These are phyloP conservation scores for Orthonyx spaldingii DNA, from an alignment of 2,113 vertebrate genomes.

Conservation along the genomic window DNA sequence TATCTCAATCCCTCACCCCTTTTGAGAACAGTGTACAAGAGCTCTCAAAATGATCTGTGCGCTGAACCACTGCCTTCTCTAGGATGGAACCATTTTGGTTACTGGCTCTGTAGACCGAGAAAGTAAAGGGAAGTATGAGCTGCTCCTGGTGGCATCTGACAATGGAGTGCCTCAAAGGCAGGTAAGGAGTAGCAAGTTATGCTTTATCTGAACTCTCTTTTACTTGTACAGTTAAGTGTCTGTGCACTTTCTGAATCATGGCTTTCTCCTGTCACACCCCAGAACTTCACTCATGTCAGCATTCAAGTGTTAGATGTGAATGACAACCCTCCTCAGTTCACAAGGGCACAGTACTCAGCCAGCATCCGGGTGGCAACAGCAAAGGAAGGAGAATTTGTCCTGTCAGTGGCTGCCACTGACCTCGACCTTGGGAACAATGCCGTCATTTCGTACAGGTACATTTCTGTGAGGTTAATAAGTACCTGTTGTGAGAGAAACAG, in stretches of 20 bases:
- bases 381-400: conserved; percentile 41
- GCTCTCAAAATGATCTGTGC: neutral
- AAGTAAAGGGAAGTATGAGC: conserved; percentile 59
- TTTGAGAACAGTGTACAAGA: neutral
- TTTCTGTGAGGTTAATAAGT: neutral
- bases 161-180: conserved; percentile 67
- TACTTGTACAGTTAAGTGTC: neutral
- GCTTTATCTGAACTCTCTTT: neutral
- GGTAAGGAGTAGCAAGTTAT: conserved; percentile 28
- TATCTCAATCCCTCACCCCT: neutral
- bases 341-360: conserved; percentile 14
- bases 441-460: conserved; percentile 65
- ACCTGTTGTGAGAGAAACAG: neutral
- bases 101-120: conserved; percentile 73
- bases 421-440: conserved; percentile 64
- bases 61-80: neutral
- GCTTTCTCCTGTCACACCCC: neutral
- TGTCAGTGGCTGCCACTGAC: conserved; percentile 66
- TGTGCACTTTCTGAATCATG: neutral
- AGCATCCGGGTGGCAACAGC: conserved; percentile 35
- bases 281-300: conserved; percentile 73
- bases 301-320: conserved; percentile 70
- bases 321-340: conserved; percentile 72
- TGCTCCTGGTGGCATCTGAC: conserved; percentile 71
- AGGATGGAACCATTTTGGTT: conserved; percentile 73